These are phyloP conservation scores for Pasiphila rectangulata DNA, from an alignment of 2,888 invertebrate genomes.

Conservation along the genomic window DNA sequence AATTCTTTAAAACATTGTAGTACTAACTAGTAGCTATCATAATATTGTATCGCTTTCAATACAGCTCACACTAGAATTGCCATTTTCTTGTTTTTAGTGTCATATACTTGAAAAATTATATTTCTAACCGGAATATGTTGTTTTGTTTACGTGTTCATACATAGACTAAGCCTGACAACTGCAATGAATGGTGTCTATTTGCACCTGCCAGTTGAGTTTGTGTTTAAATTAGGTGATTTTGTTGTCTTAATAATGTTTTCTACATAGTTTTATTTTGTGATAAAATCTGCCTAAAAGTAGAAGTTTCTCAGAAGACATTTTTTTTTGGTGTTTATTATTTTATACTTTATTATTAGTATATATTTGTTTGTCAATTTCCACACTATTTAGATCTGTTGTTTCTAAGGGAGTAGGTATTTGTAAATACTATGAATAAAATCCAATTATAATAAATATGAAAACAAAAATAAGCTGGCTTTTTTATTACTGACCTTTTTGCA, in stretches of 20 bases:
- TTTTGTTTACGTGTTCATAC: too few relatives aligned
- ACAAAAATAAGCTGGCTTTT: slow-evolving; percentile 24
- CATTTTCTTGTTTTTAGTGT: too few relatives aligned
- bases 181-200: too few relatives aligned
- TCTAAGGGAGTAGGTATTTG: slow-evolving; percentile 43
- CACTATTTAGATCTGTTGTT: slow-evolving; percentile 41
- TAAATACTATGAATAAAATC: slow-evolving; percentile 45
- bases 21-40: too few relatives aligned
- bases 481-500: not conserved
- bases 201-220: not conserved
- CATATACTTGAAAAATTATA: too few relatives aligned
- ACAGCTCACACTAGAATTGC: too few relatives aligned
- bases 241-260: too few relatives aligned
- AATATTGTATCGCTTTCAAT: too few relatives aligned
- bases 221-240: not conserved
- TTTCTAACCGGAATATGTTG: too few relatives aligned
- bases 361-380: slow-evolving; percentile 22
- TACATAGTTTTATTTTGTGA: slow-evolving; percentile 5
- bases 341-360: slow-evolving; percentile 5
- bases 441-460: slow-evolving; percentile 27
- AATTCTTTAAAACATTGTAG: too few relatives aligned
- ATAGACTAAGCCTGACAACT: too few relatives aligned
- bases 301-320: slow-evolving; percentile 18
- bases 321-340: slow-evolving; percentile 21
- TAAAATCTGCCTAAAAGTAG: slow-evolving; percentile 4